A percentile compares a stretch with the other conserved stretches of the same genome.
phyloP scores from a whole-genome alignment of 2,797 vertebrate species.

The Okamejei kenojei region DNA sequence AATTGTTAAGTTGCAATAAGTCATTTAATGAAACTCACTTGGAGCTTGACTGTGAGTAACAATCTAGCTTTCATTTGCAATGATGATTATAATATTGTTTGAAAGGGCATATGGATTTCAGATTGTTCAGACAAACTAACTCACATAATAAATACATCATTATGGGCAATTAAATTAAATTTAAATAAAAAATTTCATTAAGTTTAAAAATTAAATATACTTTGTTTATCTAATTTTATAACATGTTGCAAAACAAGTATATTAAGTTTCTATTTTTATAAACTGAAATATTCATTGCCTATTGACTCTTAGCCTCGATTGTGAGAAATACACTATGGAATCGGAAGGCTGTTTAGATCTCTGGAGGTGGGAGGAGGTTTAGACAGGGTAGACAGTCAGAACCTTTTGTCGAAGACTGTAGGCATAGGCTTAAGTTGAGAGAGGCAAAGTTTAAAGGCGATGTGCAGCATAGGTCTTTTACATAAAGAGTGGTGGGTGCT shows the following conservation, averaged over 20 bases:
- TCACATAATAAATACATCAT: background rate
- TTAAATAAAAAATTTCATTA: background rate
- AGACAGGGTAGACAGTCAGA: no score
- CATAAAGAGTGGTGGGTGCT: no score
- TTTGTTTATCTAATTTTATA: background rate
- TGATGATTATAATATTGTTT: constrained; percentile 11
- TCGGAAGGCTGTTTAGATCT: no score
- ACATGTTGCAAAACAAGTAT: background rate
- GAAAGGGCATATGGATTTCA: background rate
- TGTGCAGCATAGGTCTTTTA: no score
- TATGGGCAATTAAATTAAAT: background rate
- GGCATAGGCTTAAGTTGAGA: no score
- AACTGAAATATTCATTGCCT: background rate
- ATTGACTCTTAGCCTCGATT: no score
- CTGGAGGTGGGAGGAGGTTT: no score
- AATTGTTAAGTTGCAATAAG: background rate
- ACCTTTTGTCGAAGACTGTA: no score
- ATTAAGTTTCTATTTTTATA: background rate
- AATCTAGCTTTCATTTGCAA: background rate
- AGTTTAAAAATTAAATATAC: background rate
- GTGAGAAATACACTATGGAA: no score
- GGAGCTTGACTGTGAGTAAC: background rate
- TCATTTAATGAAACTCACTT: background rate
- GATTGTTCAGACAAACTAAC: background rate
- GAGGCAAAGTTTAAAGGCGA: no score